Evolutionary conservation across 2,797 vertebrate species (phyloP).

Genomic region (Protosalanx chinensis): DNA sequence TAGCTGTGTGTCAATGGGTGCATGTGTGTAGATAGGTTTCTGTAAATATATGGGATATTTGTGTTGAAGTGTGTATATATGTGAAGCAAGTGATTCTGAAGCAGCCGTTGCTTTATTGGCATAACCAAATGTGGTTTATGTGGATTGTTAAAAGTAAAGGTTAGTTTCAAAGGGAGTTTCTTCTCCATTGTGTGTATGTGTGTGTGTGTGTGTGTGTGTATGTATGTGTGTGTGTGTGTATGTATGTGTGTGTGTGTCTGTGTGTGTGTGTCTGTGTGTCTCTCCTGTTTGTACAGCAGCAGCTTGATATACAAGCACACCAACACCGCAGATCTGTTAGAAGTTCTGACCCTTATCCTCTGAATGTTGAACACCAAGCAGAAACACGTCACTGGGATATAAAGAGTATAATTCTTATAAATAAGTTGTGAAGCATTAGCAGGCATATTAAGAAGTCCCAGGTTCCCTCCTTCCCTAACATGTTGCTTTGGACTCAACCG

Average conservation of each 20-base stretch:
- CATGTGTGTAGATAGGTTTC: background rate
- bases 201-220: background rate
- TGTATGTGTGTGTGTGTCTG: constrained; percentile 1
- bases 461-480: no score
- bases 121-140: background rate
- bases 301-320: no score
- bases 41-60: background rate
- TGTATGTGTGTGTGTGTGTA: background rate
- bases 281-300: background rate
- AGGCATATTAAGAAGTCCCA: no score
- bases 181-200: background rate
- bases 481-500: no score
- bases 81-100: background rate
- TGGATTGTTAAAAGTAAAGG: no score
- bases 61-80: no score
- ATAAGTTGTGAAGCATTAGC: no score
- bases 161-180: background rate
- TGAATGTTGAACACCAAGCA: no score
- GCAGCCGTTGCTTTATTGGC: constrained; percentile 25
- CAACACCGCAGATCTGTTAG: no score
- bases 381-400: no score
- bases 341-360: no score
- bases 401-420: no score
- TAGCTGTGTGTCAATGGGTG: constrained; percentile 8
- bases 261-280: background rate